Evolutionary conservation across 2,888 invertebrate species (phyloP).

Genomic region (Eupithecia dodoneata): DNA sequence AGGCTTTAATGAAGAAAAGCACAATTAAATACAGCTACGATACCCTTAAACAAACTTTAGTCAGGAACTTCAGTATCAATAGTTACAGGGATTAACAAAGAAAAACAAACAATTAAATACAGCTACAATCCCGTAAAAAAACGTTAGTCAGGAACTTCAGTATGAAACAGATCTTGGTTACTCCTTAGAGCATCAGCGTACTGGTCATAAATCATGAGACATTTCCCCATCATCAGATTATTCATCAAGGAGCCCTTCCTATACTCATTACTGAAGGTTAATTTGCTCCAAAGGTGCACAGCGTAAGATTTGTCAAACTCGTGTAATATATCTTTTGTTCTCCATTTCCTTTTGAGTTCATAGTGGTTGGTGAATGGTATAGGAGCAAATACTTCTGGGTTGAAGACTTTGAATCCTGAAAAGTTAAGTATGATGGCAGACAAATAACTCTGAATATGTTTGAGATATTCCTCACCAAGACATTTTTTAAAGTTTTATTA

Average conservation of each 20-base stretch:
- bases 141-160: background rate
- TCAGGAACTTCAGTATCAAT: background rate
- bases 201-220: background rate
- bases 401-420: background rate
- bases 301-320: background rate
- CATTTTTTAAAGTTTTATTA: too few relatives aligned
- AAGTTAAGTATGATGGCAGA: background rate
- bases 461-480: background rate
- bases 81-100: background rate
- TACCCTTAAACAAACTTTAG: background rate
- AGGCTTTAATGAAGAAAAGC: too few relatives aligned
- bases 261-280: background rate
- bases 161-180: background rate
- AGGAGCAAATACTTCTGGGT: background rate
- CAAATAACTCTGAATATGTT: background rate
- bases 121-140: background rate
- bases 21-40: background rate
- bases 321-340: background rate
- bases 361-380: background rate
- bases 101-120: background rate
- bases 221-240: background rate
- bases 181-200: background rate
- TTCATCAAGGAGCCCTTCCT: background rate
- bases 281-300: conserved; percentile 1
- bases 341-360: background rate